Conservation (phyloP, 2,797 vertebrate species). For the Trachops cirrhosus region DNA sequence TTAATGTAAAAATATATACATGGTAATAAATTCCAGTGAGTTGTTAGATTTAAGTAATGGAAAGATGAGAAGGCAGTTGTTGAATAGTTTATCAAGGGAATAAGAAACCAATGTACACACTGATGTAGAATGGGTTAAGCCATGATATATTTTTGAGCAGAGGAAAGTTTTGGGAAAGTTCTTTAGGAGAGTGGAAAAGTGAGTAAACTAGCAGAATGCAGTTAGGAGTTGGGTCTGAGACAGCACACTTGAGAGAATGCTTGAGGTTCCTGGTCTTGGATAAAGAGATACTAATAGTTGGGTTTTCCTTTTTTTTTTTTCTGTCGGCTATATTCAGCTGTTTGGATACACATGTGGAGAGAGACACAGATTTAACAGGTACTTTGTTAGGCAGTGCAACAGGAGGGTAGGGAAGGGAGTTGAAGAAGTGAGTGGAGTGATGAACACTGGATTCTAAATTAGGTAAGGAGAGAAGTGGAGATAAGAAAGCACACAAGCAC, state of each 20-base stretch:
- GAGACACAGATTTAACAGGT: background rate
- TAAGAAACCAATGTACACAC: background rate
- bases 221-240: background rate
- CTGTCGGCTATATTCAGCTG: background rate
- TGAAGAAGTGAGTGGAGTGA: background rate
- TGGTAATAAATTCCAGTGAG: background rate
- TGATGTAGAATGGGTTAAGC: background rate
- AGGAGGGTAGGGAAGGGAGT: background rate
- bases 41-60: background rate
- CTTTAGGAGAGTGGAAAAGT: background rate
- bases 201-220: background rate
- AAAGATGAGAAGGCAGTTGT: background rate
- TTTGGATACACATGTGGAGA: background rate
- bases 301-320: background rate
- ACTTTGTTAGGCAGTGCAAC: background rate
- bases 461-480: background rate
- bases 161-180: background rate
- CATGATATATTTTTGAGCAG: background rate
- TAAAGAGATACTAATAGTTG: background rate
- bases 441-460: background rate
- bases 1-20: background rate
- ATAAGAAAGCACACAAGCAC: background rate
- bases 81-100: background rate
- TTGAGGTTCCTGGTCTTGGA: background rate
- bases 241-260: background rate